A percentile compares a stretch with the other conserved stretches of the same genome.
phyloP scores from a whole-genome alignment of 1,140 invertebrate genomes.

The Lepidurus apus region DNA sequence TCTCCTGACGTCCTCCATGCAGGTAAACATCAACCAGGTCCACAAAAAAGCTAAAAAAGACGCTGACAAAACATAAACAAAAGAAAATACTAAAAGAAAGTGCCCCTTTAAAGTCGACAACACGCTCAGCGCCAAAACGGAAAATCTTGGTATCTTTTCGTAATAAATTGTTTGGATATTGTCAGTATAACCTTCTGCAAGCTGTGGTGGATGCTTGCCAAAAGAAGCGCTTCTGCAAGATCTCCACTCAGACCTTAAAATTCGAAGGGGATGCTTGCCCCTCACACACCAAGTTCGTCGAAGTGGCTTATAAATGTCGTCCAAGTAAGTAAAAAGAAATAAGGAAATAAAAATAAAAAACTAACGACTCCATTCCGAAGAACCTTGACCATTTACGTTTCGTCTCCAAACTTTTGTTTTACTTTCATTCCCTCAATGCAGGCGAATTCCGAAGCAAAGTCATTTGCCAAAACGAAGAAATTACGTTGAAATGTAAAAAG shows the following conservation, averaged over 20 bases:
- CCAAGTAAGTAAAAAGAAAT: conserved; percentile 72
- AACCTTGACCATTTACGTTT: conserved; percentile 21
- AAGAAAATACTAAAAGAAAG: background rate
- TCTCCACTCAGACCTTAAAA: conserved; percentile 51
- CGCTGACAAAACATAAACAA: background rate
- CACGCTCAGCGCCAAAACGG: background rate
- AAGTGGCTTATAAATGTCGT: conserved; percentile 88
- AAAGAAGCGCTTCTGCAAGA: conserved; percentile 80
- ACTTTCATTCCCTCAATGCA: conserved; percentile 50
- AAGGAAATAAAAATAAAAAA: conserved; percentile 22
- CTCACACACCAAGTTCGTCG: conserved; percentile 71
- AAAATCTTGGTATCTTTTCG: conserved; percentile 11
- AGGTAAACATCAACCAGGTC: conserved; percentile 20
- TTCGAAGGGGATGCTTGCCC: conserved; percentile 83
- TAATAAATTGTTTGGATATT: conserved; percentile 29
- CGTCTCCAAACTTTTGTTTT: background rate
- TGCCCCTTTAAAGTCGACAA: background rate
- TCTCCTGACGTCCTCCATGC: conserved; percentile 25
- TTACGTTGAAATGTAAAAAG: conserved; percentile 73
- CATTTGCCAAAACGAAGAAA: conserved; percentile 80
- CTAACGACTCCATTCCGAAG: background rate
- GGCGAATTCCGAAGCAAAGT: conserved; percentile 86
- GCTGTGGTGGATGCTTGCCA: conserved; percentile 85
- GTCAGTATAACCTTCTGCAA: conserved; percentile 84
- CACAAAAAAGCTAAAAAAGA: background rate